These are phyloP conservation scores for Dicaeum eximium DNA, from an alignment of 2,113 vertebrate genomes.

Conservation along the genomic window DNA sequence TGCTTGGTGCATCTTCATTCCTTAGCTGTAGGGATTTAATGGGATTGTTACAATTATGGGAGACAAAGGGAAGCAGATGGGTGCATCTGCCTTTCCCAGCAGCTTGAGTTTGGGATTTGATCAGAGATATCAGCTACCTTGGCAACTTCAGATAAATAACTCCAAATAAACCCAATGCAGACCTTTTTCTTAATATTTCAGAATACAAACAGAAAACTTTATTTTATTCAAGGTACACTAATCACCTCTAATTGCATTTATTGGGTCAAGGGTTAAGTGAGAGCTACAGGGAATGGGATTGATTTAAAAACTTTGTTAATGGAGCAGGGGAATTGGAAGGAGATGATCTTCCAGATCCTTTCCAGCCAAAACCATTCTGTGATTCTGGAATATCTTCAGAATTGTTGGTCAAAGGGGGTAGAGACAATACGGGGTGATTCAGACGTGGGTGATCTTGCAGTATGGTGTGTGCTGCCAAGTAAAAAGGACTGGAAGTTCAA, in stretches of 20 bases:
- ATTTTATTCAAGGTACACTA: background rate
- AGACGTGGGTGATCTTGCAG: background rate
- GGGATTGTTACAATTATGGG: background rate
- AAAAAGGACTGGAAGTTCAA: background rate
- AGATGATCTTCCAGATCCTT: background rate
- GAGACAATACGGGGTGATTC: background rate
- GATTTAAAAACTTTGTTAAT: background rate
- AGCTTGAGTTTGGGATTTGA: background rate
- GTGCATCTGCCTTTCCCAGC: background rate
- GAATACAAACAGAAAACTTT: background rate
- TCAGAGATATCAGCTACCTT: background rate
- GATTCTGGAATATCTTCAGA: background rate
- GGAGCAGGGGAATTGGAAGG: background rate
- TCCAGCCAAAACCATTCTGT: background rate
- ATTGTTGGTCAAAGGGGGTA: background rate
- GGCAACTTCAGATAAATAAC: background rate
- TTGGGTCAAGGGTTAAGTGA: background rate
- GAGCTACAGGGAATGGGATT: background rate
- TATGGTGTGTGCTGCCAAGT: background rate
- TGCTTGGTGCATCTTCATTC: accelerated
- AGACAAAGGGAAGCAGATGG: background rate
- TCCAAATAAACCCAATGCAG: background rate
- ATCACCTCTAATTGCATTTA: background rate
- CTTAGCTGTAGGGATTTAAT: background rate
- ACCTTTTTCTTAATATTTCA: background rate